Conservation (phyloP, 2,888 invertebrate genomes). For the Caenorhabditis sp. region DNA sequence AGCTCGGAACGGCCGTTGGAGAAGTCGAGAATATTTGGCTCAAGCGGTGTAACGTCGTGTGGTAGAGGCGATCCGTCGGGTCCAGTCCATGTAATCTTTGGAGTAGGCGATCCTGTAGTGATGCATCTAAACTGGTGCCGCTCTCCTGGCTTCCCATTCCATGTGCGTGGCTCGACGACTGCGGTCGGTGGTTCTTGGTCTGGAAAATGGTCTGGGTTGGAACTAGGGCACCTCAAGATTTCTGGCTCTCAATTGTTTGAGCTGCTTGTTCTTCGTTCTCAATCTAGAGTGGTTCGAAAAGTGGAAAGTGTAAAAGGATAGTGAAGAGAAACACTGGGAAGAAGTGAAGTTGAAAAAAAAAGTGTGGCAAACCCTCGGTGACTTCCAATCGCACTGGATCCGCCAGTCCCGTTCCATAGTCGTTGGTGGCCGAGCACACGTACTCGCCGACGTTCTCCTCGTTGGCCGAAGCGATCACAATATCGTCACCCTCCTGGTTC, state of each 20-base stretch:
- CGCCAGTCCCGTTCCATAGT: conserved; percentile 77
- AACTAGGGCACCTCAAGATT: too few relatives aligned
- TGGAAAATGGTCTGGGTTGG: conserved; percentile 49
- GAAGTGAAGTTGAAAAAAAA: conserved; percentile 30
- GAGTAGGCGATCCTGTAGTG: conserved; percentile 80
- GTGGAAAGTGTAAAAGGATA: conserved; percentile 16
- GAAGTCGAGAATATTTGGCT: conserved; percentile 78
- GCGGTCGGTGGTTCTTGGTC: conserved; percentile 83
- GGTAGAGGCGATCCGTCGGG: conserved; percentile 80
- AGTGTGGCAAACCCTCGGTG: conserved; percentile 76
- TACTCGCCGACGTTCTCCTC: conserved; percentile 78
- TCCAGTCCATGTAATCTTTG: conserved; percentile 81
- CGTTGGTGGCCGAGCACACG: conserved; percentile 81
- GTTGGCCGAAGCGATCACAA: conserved; percentile 76
- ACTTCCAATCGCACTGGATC: conserved; percentile 78
- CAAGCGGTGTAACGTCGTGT: conserved; percentile 82
- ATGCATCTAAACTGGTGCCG: conserved; percentile 81
- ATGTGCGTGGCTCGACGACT: conserved; percentile 81
- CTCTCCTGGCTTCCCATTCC: conserved; percentile 83
- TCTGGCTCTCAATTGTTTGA: too few relatives aligned
- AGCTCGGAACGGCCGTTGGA: conserved; percentile 74
- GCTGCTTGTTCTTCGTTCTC: too few relatives aligned
- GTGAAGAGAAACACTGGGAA: too few relatives aligned
- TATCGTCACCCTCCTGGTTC: conserved; percentile 76
- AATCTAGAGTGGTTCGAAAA: too few relatives aligned